Evolutionary conservation across 2,888 invertebrate genomes (phyloP).

Genomic region (Mythimna lalbum): DNA sequence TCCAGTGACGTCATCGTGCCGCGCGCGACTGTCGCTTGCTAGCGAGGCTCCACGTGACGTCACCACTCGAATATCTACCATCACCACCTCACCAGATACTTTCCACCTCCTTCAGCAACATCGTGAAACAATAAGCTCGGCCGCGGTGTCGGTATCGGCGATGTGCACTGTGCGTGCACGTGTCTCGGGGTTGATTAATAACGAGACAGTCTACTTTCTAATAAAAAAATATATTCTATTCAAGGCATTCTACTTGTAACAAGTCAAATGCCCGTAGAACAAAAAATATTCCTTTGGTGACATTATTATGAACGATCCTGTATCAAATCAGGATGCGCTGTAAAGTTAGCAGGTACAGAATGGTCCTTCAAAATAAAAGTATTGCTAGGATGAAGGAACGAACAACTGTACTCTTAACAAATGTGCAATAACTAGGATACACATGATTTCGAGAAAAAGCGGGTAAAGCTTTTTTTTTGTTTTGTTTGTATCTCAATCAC

Average conservation of each 20-base stretch:
- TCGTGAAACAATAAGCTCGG: background rate
- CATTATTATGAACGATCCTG: background rate
- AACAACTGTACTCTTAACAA: no score
- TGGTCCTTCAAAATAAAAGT: background rate
- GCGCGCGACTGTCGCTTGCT: background rate
- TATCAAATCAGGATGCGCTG: background rate
- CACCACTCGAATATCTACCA: background rate
- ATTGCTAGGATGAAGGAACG: background rate
- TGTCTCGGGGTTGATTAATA: background rate
- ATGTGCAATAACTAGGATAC: no score
- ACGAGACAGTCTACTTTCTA: background rate
- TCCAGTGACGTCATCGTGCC: conserved; percentile 20
- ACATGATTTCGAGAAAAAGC: no score
- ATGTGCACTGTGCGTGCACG: background rate
- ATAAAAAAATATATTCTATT: background rate
- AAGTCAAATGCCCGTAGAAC: background rate
- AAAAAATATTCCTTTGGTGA: background rate
- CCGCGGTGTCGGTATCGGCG: background rate
- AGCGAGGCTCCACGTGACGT: background rate
- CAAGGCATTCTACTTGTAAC: background rate
- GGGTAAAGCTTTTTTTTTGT: no score
- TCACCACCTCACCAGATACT: background rate
- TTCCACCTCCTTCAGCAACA: no score
- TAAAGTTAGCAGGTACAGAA: conserved; percentile 3
- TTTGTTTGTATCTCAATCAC: no score